phyloP scores from a whole-genome alignment of 2,797 vertebrate genomes.

The Enoplosus armatus region DNA sequence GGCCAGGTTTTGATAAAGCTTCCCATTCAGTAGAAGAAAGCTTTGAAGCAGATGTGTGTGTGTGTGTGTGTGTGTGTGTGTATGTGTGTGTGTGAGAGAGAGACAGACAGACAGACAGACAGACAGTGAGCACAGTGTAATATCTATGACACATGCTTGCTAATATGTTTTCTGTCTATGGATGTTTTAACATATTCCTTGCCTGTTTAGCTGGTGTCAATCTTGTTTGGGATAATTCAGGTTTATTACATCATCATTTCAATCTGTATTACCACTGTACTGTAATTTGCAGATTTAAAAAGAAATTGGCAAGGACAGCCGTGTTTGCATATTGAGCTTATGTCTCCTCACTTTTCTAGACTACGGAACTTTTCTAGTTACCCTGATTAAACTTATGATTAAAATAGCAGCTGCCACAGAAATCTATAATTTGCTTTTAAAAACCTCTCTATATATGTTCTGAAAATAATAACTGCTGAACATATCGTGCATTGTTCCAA shows the following conservation, averaged over 20 bases:
- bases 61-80: constrained; percentile 5
- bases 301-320: not conserved
- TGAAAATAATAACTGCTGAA: constrained; percentile 1
- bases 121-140: not conserved
- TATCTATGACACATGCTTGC: not conserved
- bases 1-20: constrained; percentile 66
- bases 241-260: not conserved
- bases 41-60: constrained; percentile 62
- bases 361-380: constrained; percentile 22
- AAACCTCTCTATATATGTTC: constrained; percentile 16
- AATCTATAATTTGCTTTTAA: constrained; percentile 22
- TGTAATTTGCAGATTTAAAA: not conserved
- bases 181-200: not conserved
- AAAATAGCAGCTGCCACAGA: constrained; percentile 37
- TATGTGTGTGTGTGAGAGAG: not conserved
- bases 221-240: not conserved
- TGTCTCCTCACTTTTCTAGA: constrained; percentile 1
- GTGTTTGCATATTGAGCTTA: constrained; percentile 7
- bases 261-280: not conserved
- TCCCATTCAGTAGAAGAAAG: constrained; percentile 45
- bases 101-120: not conserved
- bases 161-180: not conserved
- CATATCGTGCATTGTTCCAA: constrained; percentile 35
- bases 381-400: constrained; percentile 31
- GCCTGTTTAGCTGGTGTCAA: not conserved